Evolutionary conservation across 2,888 invertebrate species (phyloP).

Genomic region (Drosophila emarginata): DNA sequence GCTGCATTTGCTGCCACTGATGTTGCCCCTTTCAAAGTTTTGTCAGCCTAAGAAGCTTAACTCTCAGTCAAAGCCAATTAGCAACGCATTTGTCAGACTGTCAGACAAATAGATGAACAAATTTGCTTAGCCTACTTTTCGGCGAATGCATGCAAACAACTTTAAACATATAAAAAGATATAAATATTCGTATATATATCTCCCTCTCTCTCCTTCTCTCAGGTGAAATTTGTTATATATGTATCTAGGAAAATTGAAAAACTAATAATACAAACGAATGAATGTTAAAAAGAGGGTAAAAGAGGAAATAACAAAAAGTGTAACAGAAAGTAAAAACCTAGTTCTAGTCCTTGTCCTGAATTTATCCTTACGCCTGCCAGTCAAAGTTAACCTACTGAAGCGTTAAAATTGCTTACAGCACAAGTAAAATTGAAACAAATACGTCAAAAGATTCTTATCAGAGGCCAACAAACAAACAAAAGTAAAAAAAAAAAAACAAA

Average conservation of each 20-base stretch:
- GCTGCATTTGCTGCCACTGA: constrained; percentile 36
- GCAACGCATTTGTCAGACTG: constrained; percentile 61
- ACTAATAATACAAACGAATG: constrained; percentile 55
- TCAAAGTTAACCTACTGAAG: constrained; percentile 78
- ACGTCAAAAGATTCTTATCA: constrained; percentile 69
- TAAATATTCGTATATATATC: too few species aligned
- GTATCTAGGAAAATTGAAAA: constrained; percentile 35
- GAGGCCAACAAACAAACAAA: constrained; percentile 23
- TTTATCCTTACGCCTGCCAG: constrained; percentile 55
- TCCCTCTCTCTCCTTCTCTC: constrained; percentile 31
- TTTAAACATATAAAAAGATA: constrained; percentile 21
- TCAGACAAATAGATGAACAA: not conserved
- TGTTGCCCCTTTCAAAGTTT: constrained; percentile 1
- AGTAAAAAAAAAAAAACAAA: constrained; percentile 26
- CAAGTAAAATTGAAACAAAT: constrained; percentile 73
- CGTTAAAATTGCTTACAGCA: constrained; percentile 76
- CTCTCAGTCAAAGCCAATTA: constrained; percentile 55
- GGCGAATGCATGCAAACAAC: constrained; percentile 16
- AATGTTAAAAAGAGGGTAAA: not conserved
- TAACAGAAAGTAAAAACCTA: constrained; percentile 10
- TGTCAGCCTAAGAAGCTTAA: constrained; percentile 57
- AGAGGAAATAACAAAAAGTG: not conserved
- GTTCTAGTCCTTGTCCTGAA: constrained; percentile 33
- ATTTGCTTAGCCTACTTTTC: constrained; percentile 60
- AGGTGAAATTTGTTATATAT: constrained; percentile 53